phyloP scores from a whole-genome alignment of 2,888 invertebrate genomes.

The Exephanes ischioxanthus region DNA sequence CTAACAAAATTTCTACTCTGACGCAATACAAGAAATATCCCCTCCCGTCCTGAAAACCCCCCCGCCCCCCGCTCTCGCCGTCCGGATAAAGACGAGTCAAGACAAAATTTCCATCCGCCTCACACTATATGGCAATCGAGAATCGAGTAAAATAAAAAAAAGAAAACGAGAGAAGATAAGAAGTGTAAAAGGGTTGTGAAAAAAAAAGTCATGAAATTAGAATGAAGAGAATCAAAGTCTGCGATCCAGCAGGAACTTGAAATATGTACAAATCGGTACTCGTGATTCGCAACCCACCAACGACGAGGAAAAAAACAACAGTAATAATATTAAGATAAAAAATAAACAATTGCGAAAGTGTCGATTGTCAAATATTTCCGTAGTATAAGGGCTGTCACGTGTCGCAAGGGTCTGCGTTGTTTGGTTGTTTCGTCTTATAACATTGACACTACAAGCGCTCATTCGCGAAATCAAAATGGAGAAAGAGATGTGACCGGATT shows the following conservation, averaged over 20 bases:
- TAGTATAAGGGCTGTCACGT: conserved; percentile 15
- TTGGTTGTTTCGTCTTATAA: conserved; percentile 52
- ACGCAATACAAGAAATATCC: background rate
- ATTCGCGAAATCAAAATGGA: conserved; percentile 17
- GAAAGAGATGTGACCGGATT: conserved; percentile 12
- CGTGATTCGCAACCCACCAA: conserved; percentile 26
- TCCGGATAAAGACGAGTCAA: background rate
- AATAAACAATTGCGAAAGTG: conserved; percentile 45
- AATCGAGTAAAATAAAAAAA: conserved; percentile 37
- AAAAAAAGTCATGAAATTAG: conserved; percentile 29
- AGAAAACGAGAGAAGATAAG: background rate
- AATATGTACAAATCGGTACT: conserved; percentile 61
- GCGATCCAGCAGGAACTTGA: conserved; percentile 53
- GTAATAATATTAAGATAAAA: conserved; percentile 43
- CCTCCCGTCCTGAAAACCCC: background rate
- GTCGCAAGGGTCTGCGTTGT: conserved; percentile 18
- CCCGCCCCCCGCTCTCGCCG: background rate
- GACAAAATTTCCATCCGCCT: conserved; percentile 9
- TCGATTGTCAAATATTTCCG: conserved; percentile 33
- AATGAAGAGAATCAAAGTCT: conserved; percentile 31
- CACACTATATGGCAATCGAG: conserved; percentile 55
- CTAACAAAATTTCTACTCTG: conserved; percentile 7
- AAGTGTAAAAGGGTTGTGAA: conserved; percentile 6
- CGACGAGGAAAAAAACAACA: conserved; percentile 22
- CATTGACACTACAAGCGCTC: conserved; percentile 44